A percentile compares a stretch with the other conserved stretches of the same genome.
Conservation (phyloP, 2,797 vertebrate species). For the Novumbra hubbsi region DNA sequence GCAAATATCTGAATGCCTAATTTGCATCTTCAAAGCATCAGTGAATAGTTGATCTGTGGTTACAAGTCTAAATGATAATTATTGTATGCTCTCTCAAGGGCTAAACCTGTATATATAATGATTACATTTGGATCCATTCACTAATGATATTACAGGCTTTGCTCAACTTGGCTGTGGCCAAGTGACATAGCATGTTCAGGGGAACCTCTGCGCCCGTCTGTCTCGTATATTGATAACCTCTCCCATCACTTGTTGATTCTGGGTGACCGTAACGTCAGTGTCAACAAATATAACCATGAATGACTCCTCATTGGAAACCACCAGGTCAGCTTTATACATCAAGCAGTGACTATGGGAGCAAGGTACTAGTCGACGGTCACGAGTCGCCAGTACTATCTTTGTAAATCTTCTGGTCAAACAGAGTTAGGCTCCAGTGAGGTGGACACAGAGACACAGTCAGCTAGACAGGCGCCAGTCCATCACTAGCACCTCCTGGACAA, state of each 20-base stretch:
- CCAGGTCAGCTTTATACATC: not conserved
- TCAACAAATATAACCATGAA: constrained; percentile 67
- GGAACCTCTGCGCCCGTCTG: constrained; percentile 64
- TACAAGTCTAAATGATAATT: not conserved
- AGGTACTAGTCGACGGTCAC: constrained; percentile 33
- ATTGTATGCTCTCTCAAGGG: not conserved
- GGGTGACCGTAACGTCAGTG: constrained; percentile 55
- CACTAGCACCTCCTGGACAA: constrained; percentile 31
- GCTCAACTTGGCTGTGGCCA: constrained; percentile 43
- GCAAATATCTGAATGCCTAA: not conserved
- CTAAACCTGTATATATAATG: not conserved
- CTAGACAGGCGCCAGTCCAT: constrained; percentile 69
- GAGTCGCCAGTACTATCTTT: constrained; percentile 61
- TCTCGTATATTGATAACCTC: constrained; percentile 71
- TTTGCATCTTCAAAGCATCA: not conserved
- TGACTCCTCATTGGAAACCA: constrained; percentile 32
- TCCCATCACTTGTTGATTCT: constrained; percentile 56
- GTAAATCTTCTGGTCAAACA: constrained; percentile 76
- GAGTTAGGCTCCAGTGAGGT: constrained; percentile 69
- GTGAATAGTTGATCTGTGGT: not conserved
- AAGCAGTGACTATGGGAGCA: constrained; percentile 16
- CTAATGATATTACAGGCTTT: not conserved
- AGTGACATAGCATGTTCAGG: constrained; percentile 43
- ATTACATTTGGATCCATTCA: not conserved
- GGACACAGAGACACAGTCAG: constrained; percentile 52